Base-by-base conservation (phyloP, 2,113 vertebrate species). In the Coregonus clupeaformis region DNA sequence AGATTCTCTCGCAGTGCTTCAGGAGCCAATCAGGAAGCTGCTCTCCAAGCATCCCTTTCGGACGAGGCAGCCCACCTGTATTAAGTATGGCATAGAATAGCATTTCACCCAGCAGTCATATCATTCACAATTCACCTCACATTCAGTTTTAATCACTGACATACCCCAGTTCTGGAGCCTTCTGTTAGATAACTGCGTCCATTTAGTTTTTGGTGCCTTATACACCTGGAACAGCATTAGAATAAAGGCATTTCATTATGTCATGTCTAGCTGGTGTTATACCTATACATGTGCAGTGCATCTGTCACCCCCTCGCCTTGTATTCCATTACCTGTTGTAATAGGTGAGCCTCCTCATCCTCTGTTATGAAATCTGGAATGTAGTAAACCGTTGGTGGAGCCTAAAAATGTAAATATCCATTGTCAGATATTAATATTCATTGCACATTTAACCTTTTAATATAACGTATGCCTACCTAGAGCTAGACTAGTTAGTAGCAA, bases 111-210 rank as follows among this genome's bases (percentile, higher is more conserved):
- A 42, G 36, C 36, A 42, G 7, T 11, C 36, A 12, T 42, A 42
- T 42, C 36, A 42, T 42, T 12, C 9, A 7, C 36, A 42, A 9
- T 12, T 42, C 9, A 42, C 36, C 36, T 42, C 2, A 42, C 36
- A 42, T 11, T 42, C 36, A 42, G 36, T 42, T 42, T 3, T 45
- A 62, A 36, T 24, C n/a, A 22, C 30, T 29, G 24, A 22, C 63
- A 62, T 59, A 65, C 7, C 55, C 96, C 96, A 97, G 82, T 97
- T 97, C 86, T 97, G 96, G 9, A 97, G 91, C 80, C 94, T 90
- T 73, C 96, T 88, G 59, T 95, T 94, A 0, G 93, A 95, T 7
- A 97, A 89, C 82, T 96, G 95, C 1, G 95, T 97, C 95, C 95
- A 97, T 77, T 97, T 97, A 22, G 94, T 94, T 76, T 94, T 96